phyloP scores from a whole-genome alignment of 2,797 vertebrate genomes.

The Leucoraja ocellata region DNA sequence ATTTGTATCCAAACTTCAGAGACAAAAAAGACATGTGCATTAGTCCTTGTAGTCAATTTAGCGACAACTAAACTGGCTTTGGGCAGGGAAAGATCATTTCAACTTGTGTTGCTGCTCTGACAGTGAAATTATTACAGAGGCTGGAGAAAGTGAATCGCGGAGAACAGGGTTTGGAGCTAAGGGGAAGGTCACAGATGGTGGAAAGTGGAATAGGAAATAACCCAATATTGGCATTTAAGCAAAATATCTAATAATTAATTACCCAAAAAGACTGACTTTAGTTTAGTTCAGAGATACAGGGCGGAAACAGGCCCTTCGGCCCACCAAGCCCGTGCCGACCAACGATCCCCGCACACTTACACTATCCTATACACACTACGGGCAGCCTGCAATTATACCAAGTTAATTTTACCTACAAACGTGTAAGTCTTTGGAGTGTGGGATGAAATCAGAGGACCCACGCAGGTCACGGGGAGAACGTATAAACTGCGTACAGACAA shows the following conservation, averaged over 20 bases:
- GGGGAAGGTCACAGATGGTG: neutral
- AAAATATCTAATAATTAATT: neutral
- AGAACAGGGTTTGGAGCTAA: neutral
- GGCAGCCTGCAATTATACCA: too few relatives aligned
- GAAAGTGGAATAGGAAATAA: neutral
- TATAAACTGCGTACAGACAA: too few relatives aligned
- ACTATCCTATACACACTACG: too few relatives aligned
- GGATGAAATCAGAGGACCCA: too few relatives aligned
- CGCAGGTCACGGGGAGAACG: too few relatives aligned
- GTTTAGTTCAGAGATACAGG: too few relatives aligned
- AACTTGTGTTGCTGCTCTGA: neutral
- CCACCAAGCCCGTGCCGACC: too few relatives aligned
- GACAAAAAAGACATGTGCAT: neutral
- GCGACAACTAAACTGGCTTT: neutral
- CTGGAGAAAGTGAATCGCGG: neutral
- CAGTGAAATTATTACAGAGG: neutral
- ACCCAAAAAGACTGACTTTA: neutral
- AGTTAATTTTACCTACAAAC: too few relatives aligned
- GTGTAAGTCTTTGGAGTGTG: too few relatives aligned
- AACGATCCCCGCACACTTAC: too few relatives aligned
- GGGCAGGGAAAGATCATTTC: neutral
- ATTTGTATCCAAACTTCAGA: neutral
- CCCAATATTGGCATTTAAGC: neutral
- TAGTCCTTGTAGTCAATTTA: neutral
- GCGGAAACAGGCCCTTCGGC: too few relatives aligned